Base-by-base conservation (phyloP, 2,113 vertebrate genomes). In the Boleophthalmus pectinirostris region DNA sequence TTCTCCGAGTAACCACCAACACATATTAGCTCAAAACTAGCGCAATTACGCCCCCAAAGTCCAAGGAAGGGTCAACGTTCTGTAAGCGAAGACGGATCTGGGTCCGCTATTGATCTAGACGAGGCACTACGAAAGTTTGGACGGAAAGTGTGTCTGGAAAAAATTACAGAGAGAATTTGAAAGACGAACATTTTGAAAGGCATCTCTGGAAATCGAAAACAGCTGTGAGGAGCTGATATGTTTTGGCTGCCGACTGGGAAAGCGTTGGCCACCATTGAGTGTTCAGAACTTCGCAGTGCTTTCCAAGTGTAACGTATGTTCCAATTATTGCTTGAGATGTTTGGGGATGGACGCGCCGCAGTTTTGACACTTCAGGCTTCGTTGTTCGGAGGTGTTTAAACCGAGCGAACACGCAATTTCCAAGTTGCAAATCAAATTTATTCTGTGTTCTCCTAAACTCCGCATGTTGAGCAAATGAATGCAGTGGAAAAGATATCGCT, bases 191-290 rank as follows among this genome's bases (percentile, higher is more conserved):
- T 61, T 49, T 61, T 56, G 24, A 49, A 73, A 76, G 65, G 5
- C 3, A 49, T 64, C 29, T 57, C 38, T 12, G 35, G 24, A 67
- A 79, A 76, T 66, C 25, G 12, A 81, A 60, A 79, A 66, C 81
- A 72, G 14, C 45, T 75, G 56, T 60, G 71, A 11, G 57, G 51
- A 68, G 70, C 4, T 23, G 21, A 68, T 54, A 47, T 35, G 45
- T 70, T 72, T 75, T 53, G 66, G 53, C 58, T 65, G 21, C 49
- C 47, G 25, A 35, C 5, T 54, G 11, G 10, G 7, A 38, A 43
- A 60, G 20, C 54, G 56, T 46, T 29, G 15, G 23, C 23, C 20
- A 29, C 5, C 2, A 43, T 21, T 0, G 6, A 10, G 14, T 15
- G 20, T 58, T 69, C 45, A 33, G 20, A 66, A 66, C 35, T 46